These are phyloP conservation scores for Liolophura sinensis DNA, from an alignment of 1,140 invertebrate genomes.

Conservation along the genomic window DNA sequence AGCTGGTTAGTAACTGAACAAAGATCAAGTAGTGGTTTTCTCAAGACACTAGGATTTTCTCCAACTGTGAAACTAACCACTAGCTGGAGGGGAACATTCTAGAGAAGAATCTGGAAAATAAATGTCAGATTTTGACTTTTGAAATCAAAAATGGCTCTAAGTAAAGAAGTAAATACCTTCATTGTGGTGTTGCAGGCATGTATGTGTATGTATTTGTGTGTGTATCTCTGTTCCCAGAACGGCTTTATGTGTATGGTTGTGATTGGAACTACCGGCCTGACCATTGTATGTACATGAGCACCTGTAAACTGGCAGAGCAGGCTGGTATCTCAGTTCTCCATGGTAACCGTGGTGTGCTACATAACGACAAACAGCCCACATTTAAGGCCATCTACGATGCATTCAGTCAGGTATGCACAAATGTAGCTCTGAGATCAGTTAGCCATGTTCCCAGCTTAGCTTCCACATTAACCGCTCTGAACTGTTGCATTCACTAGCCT, in stretches of 20 bases:
- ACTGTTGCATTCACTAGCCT: not conserved
- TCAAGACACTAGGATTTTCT: too few species aligned
- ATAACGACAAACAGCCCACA: slow-evolving; percentile 82
- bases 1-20: too few species aligned
- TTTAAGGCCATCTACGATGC: slow-evolving; percentile 78
- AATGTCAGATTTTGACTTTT: too few species aligned
- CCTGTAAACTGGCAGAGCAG: slow-evolving; percentile 75
- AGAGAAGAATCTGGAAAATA: too few species aligned
- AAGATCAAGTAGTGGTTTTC: too few species aligned
- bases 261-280: slow-evolving; percentile 91
- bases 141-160: too few species aligned
- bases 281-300: slow-evolving; percentile 90
- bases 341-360: slow-evolving; percentile 84
- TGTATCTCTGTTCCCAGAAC: slow-evolving; percentile 63
- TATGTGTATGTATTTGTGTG: slow-evolving; percentile 8
- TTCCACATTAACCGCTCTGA: too few species aligned
- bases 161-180: too few species aligned
- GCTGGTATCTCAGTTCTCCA: slow-evolving; percentile 84
- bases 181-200: too few species aligned
- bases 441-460: too few species aligned
- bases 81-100: too few species aligned
- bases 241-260: slow-evolving; percentile 81
- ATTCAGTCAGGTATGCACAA: slow-evolving; percentile 67
- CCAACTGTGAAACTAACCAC: too few species aligned
- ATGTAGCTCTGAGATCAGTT: slow-evolving; percentile 13